phyloP scores from a whole-genome alignment of 2,113 vertebrate species.

The Cisticola juncidis region DNA sequence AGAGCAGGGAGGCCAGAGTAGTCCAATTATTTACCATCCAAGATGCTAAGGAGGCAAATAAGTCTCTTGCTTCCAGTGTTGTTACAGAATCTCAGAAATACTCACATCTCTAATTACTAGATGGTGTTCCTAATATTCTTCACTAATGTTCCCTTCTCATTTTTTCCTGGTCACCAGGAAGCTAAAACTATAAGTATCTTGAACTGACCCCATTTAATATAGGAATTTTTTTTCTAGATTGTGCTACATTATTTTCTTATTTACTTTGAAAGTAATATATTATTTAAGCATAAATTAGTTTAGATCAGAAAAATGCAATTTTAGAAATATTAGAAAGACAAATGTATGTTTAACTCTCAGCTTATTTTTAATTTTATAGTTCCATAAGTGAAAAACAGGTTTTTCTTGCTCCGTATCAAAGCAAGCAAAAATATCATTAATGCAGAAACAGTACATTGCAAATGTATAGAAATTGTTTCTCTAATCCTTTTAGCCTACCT shows the following conservation, averaged over 20 bases:
- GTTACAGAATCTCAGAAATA: neutral
- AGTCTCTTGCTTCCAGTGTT: neutral
- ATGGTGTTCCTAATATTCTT: neutral
- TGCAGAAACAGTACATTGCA: neutral
- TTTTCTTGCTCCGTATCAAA: neutral
- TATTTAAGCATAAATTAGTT: neutral
- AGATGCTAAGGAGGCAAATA: neutral
- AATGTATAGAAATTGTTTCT: neutral
- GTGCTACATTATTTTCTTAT: neutral
- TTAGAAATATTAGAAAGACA: neutral
- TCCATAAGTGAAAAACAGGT: neutral
- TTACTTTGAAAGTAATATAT: neutral
- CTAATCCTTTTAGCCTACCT: neutral
- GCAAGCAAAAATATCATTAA: neutral
- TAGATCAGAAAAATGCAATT: neutral
- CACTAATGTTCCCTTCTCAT: neutral
- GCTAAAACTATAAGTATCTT: neutral
- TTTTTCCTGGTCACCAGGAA: neutral
- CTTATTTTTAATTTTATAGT: neutral
- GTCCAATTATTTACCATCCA: slow-evolving; percentile 29
- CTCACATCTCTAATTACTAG: neutral
- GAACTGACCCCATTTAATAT: neutral
- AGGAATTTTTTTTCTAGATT: neutral
- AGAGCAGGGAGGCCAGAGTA: slow-evolving; percentile 4
- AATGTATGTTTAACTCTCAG: neutral